Percentiles rank a stretch among this genome's conserved stretches.
Evolutionary conservation across 2,797 vertebrate genomes (phyloP).

Genomic region (Takifugu rubripes): DNA sequence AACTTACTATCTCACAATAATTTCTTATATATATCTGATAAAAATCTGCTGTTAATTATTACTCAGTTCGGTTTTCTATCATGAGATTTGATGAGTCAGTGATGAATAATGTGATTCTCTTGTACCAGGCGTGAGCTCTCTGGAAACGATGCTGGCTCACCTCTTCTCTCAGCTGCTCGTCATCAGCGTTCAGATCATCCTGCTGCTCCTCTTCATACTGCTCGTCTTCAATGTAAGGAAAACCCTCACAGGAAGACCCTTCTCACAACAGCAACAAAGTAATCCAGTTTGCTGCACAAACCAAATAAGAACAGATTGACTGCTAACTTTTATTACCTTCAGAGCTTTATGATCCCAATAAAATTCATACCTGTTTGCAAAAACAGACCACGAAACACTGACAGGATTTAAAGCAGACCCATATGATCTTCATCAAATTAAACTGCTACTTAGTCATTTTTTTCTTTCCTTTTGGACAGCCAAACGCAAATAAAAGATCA

Average conservation of each 20-base stretch:
- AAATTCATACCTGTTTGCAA: too few relatives aligned
- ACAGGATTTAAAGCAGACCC: not conserved
- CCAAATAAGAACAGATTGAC: too few relatives aligned
- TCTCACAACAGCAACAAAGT: not conserved
- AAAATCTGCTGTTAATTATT: too few relatives aligned
- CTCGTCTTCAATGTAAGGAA: slow-evolving; percentile 67
- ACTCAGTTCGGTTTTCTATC: too few relatives aligned
- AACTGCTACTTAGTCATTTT: not conserved
- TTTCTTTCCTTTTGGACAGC: not conserved
- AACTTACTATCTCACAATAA: too few relatives aligned
- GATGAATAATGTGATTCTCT: not conserved
- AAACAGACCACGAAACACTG: too few relatives aligned
- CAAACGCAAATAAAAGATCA: too few relatives aligned
- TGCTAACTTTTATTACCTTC: too few relatives aligned
- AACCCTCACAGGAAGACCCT: not conserved
- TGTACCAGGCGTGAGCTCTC: slow-evolving; percentile 67
- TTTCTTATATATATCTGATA: too few relatives aligned
- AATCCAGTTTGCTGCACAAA: not conserved
- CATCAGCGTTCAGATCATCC: slow-evolving; percentile 73
- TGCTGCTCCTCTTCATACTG: slow-evolving; percentile 76
- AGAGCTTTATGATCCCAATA: too few relatives aligned
- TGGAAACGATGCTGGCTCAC: slow-evolving; percentile 72
- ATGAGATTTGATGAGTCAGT: too few relatives aligned
- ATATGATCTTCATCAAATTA: not conserved
- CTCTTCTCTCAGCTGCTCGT: slow-evolving; percentile 76